Conservation (phyloP, 2,113 vertebrate species). For the Solea senegalensis region DNA sequence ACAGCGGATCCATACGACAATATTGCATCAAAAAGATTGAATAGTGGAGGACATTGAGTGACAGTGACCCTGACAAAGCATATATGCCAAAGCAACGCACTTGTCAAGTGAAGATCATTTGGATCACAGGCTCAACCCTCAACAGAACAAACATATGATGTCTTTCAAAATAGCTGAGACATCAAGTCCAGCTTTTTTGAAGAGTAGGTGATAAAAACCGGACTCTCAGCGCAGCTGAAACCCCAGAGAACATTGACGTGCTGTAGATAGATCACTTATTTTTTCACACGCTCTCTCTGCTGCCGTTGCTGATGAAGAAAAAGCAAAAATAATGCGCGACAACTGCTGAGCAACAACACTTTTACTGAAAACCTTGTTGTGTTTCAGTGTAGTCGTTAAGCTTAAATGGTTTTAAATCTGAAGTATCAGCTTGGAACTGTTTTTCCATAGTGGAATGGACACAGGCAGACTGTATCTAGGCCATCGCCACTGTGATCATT, state of each 20-base stretch:
- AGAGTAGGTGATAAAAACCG: too few species aligned
- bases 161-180: too few species aligned
- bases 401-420: neutral
- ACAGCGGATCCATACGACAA: neutral
- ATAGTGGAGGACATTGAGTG: neutral
- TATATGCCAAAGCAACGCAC: neutral
- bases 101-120: neutral
- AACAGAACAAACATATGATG: neutral
- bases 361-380: too few species aligned
- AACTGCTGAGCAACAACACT: neutral
- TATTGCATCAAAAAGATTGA: neutral
- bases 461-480: neutral
- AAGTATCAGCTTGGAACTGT: neutral
- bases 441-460: neutral
- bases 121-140: neutral
- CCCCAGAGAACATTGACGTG: too few species aligned
- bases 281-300: too few species aligned
- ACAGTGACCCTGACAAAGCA: neutral
- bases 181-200: too few species aligned
- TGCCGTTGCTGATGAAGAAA: too few species aligned
- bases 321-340: neutral
- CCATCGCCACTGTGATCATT: slow-evolving; percentile 2
- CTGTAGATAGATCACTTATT: too few species aligned
- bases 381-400: neutral
- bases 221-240: too few species aligned